Percentiles rank a stretch among this genome's conserved stretches.
These are phyloP conservation scores for Acanthopagrus latus DNA, from an alignment of 2,797 vertebrate species.

Conservation along the genomic window DNA sequence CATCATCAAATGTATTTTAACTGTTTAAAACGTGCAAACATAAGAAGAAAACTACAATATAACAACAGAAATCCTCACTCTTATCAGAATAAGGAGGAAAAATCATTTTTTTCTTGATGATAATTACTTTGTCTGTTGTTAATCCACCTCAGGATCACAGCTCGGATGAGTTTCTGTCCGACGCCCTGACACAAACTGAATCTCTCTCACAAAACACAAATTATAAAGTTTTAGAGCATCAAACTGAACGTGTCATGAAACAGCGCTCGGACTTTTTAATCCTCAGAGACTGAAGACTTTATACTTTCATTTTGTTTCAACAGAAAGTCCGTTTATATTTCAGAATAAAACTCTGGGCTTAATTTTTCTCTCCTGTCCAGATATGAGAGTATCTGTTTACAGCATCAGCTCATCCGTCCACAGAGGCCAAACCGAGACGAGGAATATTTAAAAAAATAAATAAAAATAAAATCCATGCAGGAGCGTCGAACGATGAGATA, in stretches of 20 bases:
- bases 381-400: conserved; percentile 60
- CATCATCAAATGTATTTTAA: no score
- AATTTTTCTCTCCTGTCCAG: conserved; percentile 20
- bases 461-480: conserved; percentile 31
- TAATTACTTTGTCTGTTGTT: no score
- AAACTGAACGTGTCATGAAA: neutral
- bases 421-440: conserved; percentile 45
- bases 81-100: no score
- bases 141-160: neutral
- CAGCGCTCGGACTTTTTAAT: neutral
- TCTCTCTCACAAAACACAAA: neutral
- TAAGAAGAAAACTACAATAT: no score
- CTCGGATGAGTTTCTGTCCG: neutral
- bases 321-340: conserved; percentile 32
- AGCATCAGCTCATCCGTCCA: conserved; percentile 45
- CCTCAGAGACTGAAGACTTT: neutral
- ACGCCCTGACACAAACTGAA: neutral
- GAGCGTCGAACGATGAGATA: conserved; percentile 47
- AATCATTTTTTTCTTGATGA: no score
- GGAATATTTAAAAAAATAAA: conserved; percentile 38
- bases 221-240: neutral
- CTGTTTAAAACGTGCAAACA: no score
- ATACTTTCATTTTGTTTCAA: conserved; percentile 13
- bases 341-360: conserved; percentile 20
- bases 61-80: no score